Percentiles rank a stretch among this genome's conserved stretches.
phyloP scores from a whole-genome alignment of 2,888 invertebrate species.

The Pseudococcus jackbeardsleyi region DNA sequence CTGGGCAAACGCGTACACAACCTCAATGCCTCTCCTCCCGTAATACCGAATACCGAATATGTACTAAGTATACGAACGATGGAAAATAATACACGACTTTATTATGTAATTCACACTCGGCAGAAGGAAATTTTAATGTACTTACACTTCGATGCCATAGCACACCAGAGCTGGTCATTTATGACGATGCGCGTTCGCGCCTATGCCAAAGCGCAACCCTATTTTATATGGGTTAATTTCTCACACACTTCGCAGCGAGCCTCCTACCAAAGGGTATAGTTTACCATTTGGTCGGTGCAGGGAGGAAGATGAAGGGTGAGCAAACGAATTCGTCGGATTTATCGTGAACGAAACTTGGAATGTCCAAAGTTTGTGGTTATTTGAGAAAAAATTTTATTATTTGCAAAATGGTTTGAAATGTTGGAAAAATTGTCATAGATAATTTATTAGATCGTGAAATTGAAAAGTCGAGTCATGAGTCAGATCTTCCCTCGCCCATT shows the following conservation, averaged over 20 bases:
- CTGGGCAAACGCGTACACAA: background rate
- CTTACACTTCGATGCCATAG: background rate
- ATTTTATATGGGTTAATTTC: background rate
- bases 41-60: slow-evolving; percentile 3
- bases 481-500: too few relatives aligned
- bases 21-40: background rate
- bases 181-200: slow-evolving; percentile 13
- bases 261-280: background rate
- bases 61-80: too few relatives aligned
- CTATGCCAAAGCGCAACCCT: background rate
- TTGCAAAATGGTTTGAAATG: too few relatives aligned
- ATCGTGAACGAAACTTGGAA: too few relatives aligned
- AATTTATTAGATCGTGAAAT: too few relatives aligned
- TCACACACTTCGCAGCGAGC: background rate
- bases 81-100: slow-evolving; percentile 18
- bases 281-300: background rate
- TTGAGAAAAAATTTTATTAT: too few relatives aligned
- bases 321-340: too few relatives aligned
- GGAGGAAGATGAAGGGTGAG: too few relatives aligned
- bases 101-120: slow-evolving; percentile 7
- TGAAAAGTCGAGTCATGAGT: too few relatives aligned
- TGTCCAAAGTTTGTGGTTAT: too few relatives aligned
- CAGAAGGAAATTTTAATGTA: slow-evolving; percentile 17
- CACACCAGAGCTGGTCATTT: background rate
- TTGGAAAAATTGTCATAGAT: too few relatives aligned